Conservation (phyloP, 2,113 vertebrate species). For the Aepyceros melampus region DNA sequence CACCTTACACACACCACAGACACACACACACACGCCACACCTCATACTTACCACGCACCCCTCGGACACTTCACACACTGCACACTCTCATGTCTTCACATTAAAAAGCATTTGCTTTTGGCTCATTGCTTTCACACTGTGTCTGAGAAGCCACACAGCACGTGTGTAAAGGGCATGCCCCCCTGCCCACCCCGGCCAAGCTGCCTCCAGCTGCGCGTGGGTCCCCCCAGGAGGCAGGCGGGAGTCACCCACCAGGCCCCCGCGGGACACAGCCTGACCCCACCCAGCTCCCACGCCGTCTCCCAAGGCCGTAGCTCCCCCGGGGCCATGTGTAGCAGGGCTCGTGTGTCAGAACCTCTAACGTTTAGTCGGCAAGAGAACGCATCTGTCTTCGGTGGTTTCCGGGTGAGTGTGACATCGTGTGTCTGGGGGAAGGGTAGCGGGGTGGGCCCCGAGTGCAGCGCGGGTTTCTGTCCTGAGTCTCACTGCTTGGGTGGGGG, state of each 20-base stretch:
- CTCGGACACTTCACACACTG: neutral
- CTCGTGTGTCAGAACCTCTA: neutral
- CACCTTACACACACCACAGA: neutral
- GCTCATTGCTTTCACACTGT: neutral
- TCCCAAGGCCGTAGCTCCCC: neutral
- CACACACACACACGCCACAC: neutral
- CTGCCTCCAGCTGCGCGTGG: neutral
- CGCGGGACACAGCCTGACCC: neutral
- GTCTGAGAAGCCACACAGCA: neutral
- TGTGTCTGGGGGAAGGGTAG: neutral
- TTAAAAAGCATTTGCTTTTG: neutral
- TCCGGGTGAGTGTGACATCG: neutral
- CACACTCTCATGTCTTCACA: neutral
- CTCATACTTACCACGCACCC: neutral
- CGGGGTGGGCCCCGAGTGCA: neutral
- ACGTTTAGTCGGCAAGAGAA: neutral
- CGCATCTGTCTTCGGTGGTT: neutral
- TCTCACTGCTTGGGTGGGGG: accelerated
- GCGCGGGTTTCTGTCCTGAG: neutral
- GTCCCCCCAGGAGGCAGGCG: too few species aligned
- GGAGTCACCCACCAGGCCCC: neutral
- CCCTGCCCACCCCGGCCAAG: neutral
- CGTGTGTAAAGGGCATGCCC: neutral
- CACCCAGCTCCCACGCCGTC: neutral
- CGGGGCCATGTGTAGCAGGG: neutral